Percentiles rank a stretch among this genome's conserved stretches.
These are phyloP conservation scores for Drosophila baimaii DNA, from an alignment of 1,140 invertebrate genomes.

Conservation along the genomic window DNA sequence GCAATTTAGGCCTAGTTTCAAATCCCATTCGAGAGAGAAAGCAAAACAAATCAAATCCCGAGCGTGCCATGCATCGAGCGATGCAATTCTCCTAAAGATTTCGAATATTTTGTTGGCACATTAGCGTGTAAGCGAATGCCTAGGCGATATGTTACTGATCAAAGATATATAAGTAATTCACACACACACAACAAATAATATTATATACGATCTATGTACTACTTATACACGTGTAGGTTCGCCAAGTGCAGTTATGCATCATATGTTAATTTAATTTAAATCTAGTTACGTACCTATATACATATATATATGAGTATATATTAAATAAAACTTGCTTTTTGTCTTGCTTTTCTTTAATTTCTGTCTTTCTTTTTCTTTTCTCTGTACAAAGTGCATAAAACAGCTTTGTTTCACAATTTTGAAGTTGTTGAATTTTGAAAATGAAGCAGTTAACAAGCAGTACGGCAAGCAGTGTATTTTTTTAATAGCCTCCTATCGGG, in stretches of 20 bases:
- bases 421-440: too few relatives aligned
- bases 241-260: conserved; percentile 39
- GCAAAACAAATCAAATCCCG: conserved; percentile 53
- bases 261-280: conserved; percentile 57
- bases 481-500: too few relatives aligned
- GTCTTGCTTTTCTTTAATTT: too few relatives aligned
- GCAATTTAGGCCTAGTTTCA: conserved; percentile 53
- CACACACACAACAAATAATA: conserved; percentile 29
- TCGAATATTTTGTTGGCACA: conserved; percentile 76
- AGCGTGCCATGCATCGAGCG: conserved; percentile 73
- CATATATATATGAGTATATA: conserved; percentile 53
- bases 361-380: too few relatives aligned
- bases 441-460: too few relatives aligned
- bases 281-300: conserved; percentile 48
- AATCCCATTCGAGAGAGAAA: conserved; percentile 41
- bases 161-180: conserved; percentile 65
- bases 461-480: too few relatives aligned
- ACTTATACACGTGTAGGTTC: conserved; percentile 54
- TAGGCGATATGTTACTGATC: conserved; percentile 61
- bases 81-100: conserved; percentile 79
- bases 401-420: too few relatives aligned
- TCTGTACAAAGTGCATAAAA: too few relatives aligned
- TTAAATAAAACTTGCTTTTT: conserved; percentile 75
- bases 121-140: conserved; percentile 26
- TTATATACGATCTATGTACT: conserved; percentile 46